Base-by-base conservation (phyloP, 1,140 invertebrate genomes). In the Bombus sibiricus region DNA sequence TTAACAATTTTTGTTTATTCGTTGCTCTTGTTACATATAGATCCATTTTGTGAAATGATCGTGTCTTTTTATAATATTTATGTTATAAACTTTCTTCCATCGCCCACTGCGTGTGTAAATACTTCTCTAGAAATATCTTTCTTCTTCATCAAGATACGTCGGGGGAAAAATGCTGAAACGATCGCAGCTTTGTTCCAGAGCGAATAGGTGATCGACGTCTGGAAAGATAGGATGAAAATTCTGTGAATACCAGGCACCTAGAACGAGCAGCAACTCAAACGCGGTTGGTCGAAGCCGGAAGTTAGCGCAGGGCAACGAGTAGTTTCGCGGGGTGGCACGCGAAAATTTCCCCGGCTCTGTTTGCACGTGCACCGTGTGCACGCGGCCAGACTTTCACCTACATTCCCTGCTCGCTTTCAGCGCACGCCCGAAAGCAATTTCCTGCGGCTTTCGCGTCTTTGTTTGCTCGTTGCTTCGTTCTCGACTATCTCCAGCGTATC, bases 381-480 rank as follows among this genome's bases (percentile, higher is more conserved):
- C 68, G 68, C 28, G 25, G 22, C 80, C 69, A 39, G 80, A 62
- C 80, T 73, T 64, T 66, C 71, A 34, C 76, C 47, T 39, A 66
- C 39, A 73, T 59, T 39, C 43, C 25, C 43, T 18, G 37, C 57
- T 47, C 39, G 57, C 64, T 39, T 57, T 57, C 79, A 59, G n/a
- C 75, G 76, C 81, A 73, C 76, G 69, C 66, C 47, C 43, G 78
- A 85, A 85, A 81, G 57, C 78, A 85, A 85, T 85, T 85, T 85
- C 83, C 83, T 79, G 77, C 41, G 32, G 83, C 57, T 80, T 66
- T 80, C 77, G n/a, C 34, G 34, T 83, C 73, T 83, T 83, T 83
- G 81, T 83, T 83, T 77, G 43, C 81, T 57, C 73, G 81, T 69
- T 69, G 81, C 81, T 28, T 77, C 81, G 71, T 41, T 66, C 57